Evolutionary conservation across 2,113 vertebrate species (phyloP), one percentile per base, ranked within the genome.

Genomic region (Tichodroma muraria): DNA sequence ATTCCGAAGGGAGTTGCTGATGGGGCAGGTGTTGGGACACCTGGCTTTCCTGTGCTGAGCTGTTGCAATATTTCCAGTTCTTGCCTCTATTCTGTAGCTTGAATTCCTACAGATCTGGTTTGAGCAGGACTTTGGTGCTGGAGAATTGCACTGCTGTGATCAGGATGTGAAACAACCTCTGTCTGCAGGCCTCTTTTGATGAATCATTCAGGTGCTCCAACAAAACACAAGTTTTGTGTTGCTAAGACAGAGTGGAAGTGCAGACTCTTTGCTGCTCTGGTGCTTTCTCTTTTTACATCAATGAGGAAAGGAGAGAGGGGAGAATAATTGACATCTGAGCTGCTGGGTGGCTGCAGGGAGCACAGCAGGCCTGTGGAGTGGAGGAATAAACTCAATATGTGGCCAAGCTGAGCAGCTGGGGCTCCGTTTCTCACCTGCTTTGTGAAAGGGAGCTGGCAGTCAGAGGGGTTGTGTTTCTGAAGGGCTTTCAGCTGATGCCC

Each of bases 41-140:
- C 6, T 30, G 49, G 13, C 8, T 72, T 78, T 63, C 54, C 87
- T 47, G 21, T 17, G 49, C 57, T 37, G 66, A 80, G 80, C 82
- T 93, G 71, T 18, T 94, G 91, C 93, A 92, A 24, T 49, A 35
- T 89, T 56, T 47, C 91, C 68, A 31, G 2, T 19, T 94, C 88
- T 92, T 96, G 78, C 91, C 56, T n/a, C n/a, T 35, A 1, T 65
- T 8, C 31, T n/a, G 45, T 7, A 3, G 23, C 42, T 44, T 4
- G 30, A 44, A 50, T 69, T 21, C n/a, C 20, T 15, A 4, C 47
- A 30, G 54, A 11, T 66, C 61, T 88, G 73, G 7, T 40, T 22
- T 10, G 85, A 31, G 71, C 57, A 68, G 80, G 60, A 18, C 37
- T 53, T 54, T 27, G 30, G 44, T 53, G 16, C 68, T 30, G 23